Evolutionary conservation across 53 echinoderm and acorn worm genomes (phyloP), one percentile per base, ranked within the genome.

Genomic region (Arbacia lixula): DNA sequence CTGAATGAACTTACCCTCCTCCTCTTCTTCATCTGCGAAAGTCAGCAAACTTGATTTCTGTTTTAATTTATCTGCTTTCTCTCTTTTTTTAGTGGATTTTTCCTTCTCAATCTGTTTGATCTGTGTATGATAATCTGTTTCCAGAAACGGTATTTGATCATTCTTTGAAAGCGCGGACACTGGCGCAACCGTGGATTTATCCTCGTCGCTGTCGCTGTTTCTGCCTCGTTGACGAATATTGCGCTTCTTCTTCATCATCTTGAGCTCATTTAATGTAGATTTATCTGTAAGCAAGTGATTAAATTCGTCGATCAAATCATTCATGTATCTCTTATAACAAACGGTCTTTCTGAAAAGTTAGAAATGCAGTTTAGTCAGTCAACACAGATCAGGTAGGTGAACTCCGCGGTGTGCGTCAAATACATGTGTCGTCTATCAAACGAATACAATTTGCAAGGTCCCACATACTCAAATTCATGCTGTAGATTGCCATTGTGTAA

Each of bases 131-230:
- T 95, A 95, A 73, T 89, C 87, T 28, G 92, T 93, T 68, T 95
- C 95, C 40, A 95, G 63, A 78, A 95, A 95, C 58, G 95, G 95
- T 56, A 95, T 95, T 54, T 90, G 80, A 84, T 90, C 86, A 37
- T 39, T 39, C 50, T 17, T 34, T 9, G n/a, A n/a, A n/a, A n/a
- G n/a, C n/a, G 72, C 50, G 16, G n/a, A 28, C 53, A 72, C 72
- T 17, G 72, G 49, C 31, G 27, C 52, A 53, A 35, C 24, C n/a
- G n/a, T n/a, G n/a, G n/a, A n/a, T 38, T 64, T 76, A 67, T 78
- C 76, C 32, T 68, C 78, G 49, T 95, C 95, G 20, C 91, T 93
- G 53, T 95, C 95, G 60, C 88, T 87, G 19, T 43, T 64, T 36
- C 87, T 90, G 3, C 58, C 90, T 63, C 95, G 74, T 75, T 84